phyloP scores from a whole-genome alignment of 1,140 invertebrate genomes.

The Nylanderia fulva region DNA sequence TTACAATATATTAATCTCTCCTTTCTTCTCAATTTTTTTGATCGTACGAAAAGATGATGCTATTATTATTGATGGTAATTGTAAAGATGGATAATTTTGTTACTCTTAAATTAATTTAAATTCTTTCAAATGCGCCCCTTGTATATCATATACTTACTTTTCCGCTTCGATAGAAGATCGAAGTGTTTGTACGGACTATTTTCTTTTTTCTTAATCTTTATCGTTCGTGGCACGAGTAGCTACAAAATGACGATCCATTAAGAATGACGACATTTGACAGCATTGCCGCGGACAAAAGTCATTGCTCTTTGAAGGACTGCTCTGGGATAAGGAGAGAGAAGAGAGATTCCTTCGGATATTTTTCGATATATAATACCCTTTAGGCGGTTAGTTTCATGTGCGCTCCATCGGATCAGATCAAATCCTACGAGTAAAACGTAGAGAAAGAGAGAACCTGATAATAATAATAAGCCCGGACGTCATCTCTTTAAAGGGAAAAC shows the following conservation, averaged over 20 bases:
- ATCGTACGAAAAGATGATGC: background rate
- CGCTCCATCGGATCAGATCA: constrained; percentile 83
- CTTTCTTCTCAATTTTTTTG: background rate
- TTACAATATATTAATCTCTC: background rate
- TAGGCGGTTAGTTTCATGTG: constrained; percentile 81
- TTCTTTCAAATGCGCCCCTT: constrained; percentile 7
- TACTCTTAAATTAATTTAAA: too few relatives aligned
- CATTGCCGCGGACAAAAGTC: constrained; percentile 75
- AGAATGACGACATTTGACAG: constrained; percentile 70
- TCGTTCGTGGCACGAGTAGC: constrained; percentile 33
- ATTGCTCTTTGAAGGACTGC: constrained; percentile 76
- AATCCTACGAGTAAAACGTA: constrained; percentile 70
- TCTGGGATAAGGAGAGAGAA: constrained; percentile 51
- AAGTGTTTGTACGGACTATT: background rate
- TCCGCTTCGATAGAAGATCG: background rate
- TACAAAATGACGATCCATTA: constrained; percentile 67
- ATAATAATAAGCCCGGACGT: constrained; percentile 70
- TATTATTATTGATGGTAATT: background rate
- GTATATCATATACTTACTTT: background rate
- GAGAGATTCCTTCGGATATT: constrained; percentile 79
- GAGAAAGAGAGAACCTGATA: constrained; percentile 73
- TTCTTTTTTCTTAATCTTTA: too few relatives aligned
- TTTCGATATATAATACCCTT: constrained; percentile 82
- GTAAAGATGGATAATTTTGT: background rate
- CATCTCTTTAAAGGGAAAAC: constrained; percentile 58